Evolutionary conservation across 2,888 invertebrate genomes (phyloP), one percentile per base, ranked within the genome.

Genomic region (Doris montereyensis): DNA sequence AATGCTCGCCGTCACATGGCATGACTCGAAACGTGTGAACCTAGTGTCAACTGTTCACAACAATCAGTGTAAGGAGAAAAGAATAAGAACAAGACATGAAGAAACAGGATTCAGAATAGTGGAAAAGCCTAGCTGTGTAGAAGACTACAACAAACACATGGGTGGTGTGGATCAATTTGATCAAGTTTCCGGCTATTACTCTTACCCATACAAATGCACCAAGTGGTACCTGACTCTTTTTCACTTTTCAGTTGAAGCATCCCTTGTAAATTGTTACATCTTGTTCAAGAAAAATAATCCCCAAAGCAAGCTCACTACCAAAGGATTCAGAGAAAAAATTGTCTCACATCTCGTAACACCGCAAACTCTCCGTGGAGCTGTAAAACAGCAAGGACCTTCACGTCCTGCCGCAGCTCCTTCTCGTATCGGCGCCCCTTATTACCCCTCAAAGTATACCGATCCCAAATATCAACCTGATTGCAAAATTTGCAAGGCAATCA

Each of bases 241-340:
- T 30, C 81, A 83, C 28, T 26, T 74, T 30, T 17, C 67, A 28
- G 73, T 10, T 57, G 83, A 84, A 58, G 80, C 80, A 5, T 83
- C 85, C 1, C 28, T 84, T 3, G 81, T 81, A 10, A 82, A 83
- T 76, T 80, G 79, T 1, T 85, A 83, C 70, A 83, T 82, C 68
- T 24, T 84, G 57, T 85, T n/a, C n/a, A n/a, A n/a, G n/a, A n/a
- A n/a, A n/a, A n/a, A n/a, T n/a, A n/a, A n/a, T n/a, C n/a, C n/a
- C n/a, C n/a, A n/a, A n/a, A n/a, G n/a, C n/a, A n/a, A n/a, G n/a
- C n/a, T n/a, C n/a, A n/a, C n/a, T n/a, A n/a, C n/a, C n/a, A n/a
- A n/a, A n/a, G n/a, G n/a, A n/a, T n/a, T n/a, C n/a, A n/a, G n/a
- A n/a, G n/a, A n/a, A n/a, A n/a, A n/a, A n/a, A n/a, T n/a, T n/a